These are phyloP conservation scores for Bombus cullumanus DNA, from an alignment of 1,140 invertebrate genomes.

Conservation along the genomic window DNA sequence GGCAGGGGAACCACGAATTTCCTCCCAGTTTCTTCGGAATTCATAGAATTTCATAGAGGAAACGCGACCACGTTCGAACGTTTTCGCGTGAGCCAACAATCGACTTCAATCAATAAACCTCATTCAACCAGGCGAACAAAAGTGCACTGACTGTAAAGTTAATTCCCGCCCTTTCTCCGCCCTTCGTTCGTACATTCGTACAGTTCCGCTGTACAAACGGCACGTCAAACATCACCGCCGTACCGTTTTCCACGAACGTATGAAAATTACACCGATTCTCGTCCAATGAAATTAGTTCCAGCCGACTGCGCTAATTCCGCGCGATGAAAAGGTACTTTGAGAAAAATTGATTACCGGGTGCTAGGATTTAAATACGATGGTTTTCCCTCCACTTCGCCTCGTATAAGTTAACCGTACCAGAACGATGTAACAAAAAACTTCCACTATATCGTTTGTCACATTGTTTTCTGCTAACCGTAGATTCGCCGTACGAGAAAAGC, in stretches of 20 bases:
- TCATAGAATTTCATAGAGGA: slow-evolving; percentile 46
- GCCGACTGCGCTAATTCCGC: slow-evolving; percentile 31
- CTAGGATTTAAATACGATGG: neutral
- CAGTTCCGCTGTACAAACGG: slow-evolving; percentile 49
- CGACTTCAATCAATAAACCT: slow-evolving; percentile 53
- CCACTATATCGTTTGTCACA: too few species aligned
- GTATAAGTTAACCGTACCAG: too few species aligned
- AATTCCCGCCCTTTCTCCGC: slow-evolving; percentile 25
- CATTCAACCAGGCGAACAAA: slow-evolving; percentile 57
- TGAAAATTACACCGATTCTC: slow-evolving; percentile 54
- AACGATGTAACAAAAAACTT: neutral
- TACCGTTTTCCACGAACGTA: slow-evolving; percentile 13
- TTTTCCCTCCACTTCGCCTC: neutral
- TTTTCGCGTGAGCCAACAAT: slow-evolving; percentile 44
- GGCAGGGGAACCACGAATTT: slow-evolving; percentile 3
- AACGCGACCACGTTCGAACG: slow-evolving; percentile 12
- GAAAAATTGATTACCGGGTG: slow-evolving; percentile 20
- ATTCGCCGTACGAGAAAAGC: neutral
- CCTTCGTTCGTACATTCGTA: slow-evolving; percentile 3
- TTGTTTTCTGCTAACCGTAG: too few species aligned
- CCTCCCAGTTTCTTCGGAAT: slow-evolving; percentile 20
- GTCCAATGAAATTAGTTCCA: slow-evolving; percentile 52
- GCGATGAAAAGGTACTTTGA: slow-evolving; percentile 35
- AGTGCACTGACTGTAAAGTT: slow-evolving; percentile 55
- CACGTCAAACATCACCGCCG: slow-evolving; percentile 45